Percentiles rank a stretch among this genome's conserved stretches.
These are phyloP conservation scores for Uropetala carovei DNA, from an alignment of 2,888 invertebrate species.

Conservation along the genomic window DNA sequence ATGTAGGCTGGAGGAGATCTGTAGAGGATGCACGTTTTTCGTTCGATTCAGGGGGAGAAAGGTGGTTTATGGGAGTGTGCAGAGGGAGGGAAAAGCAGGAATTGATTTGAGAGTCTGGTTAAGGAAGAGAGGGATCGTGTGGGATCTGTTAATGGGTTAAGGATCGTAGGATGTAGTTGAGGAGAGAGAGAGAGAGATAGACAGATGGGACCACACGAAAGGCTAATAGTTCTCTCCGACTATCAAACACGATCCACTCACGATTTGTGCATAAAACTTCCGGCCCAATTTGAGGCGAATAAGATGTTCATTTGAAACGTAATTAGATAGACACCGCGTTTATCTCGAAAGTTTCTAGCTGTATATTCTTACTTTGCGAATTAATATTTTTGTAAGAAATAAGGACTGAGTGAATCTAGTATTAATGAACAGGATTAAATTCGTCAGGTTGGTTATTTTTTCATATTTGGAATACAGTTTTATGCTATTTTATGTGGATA, in stretches of 20 bases:
- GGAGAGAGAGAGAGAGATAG: not conserved
- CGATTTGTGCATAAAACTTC: not conserved
- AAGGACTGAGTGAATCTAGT: too few relatives aligned
- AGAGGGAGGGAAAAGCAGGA: not conserved
- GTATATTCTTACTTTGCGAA: too few relatives aligned
- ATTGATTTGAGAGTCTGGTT: not conserved
- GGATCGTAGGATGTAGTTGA: not conserved
- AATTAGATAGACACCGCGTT: not conserved
- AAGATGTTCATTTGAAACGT: not conserved
- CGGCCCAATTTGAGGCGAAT: not conserved
- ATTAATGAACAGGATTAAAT: too few relatives aligned
- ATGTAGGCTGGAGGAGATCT: not conserved
- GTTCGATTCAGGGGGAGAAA: not conserved
- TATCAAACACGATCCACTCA: constrained; percentile 10
- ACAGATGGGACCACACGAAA: constrained; percentile 13
- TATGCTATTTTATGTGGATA: too few relatives aligned
- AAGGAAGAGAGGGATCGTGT: not conserved
- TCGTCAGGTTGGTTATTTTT: too few relatives aligned
- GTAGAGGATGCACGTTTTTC: constrained; percentile 13
- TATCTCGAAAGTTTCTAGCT: not conserved
- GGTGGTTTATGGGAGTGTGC: constrained; percentile 27
- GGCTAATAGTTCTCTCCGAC: not conserved
- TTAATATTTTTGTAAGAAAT: too few relatives aligned
- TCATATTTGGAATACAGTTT: too few relatives aligned
- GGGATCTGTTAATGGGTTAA: not conserved